Conservation (phyloP, 2,797 vertebrate genomes). For the Pempheris klunzingeri region DNA sequence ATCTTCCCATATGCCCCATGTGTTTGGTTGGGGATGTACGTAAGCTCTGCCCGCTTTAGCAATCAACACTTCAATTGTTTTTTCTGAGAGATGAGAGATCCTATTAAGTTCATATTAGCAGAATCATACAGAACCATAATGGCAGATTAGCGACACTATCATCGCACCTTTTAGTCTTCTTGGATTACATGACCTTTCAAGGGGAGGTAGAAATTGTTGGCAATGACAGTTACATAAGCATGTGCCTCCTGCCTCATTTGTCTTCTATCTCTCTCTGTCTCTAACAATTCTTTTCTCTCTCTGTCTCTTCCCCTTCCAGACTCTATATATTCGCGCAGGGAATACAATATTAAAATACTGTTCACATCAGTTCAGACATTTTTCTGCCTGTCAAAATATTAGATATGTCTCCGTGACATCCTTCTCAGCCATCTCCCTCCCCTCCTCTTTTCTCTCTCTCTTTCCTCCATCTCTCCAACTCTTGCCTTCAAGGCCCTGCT, state of each 20-base stretch:
- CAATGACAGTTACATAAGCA: slow-evolving; percentile 61
- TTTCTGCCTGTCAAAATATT: slow-evolving; percentile 6
- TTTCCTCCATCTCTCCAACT: slow-evolving; percentile 13
- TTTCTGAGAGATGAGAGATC: slow-evolving; percentile 14
- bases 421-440: background rate
- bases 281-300: slow-evolving; percentile 5
- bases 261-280: slow-evolving; percentile 30
- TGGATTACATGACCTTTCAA: slow-evolving; percentile 35
- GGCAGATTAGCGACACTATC: slow-evolving; percentile 19
- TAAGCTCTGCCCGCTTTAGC: slow-evolving; percentile 28
- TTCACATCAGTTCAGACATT: background rate
- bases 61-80: slow-evolving; percentile 33
- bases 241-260: slow-evolving; percentile 45
- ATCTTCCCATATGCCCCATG: slow-evolving; percentile 29
- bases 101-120: slow-evolving; percentile 30
- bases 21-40: slow-evolving; percentile 34
- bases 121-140: slow-evolving; percentile 27
- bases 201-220: slow-evolving; percentile 12
- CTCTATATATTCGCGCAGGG: background rate
- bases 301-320: background rate
- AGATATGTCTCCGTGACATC: background rate
- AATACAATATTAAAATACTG: background rate
- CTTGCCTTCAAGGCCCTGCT: slow-evolving; percentile 32
- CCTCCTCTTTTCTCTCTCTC: background rate
- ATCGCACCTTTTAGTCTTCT: slow-evolving; percentile 3